Evolutionary conservation across 2,113 vertebrate species (phyloP).

Genomic region (Circaetus gallicus): DNA sequence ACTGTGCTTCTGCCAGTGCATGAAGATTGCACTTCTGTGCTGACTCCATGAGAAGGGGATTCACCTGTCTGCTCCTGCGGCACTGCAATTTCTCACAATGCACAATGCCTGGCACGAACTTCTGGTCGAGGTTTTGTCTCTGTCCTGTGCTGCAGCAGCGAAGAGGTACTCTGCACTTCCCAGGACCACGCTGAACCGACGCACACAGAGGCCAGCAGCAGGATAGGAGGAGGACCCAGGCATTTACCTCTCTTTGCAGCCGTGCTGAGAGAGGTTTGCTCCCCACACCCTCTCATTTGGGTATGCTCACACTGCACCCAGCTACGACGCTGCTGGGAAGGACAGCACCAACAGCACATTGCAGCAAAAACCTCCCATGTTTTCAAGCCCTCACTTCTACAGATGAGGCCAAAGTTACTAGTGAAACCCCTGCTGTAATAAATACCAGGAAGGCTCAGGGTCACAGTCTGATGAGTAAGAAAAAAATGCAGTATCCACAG

Average conservation of each 20-base stretch:
- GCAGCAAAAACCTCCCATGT: not conserved
- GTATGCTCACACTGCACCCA: not conserved
- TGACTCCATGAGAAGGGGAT: not conserved
- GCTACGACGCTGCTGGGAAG: rapidly evolving
- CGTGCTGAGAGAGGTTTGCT: not conserved
- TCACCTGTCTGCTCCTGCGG: not conserved
- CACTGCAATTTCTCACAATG: rapidly evolving
- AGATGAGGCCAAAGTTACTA: not conserved
- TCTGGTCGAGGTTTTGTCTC: not conserved
- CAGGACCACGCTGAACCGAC: rapidly evolving
- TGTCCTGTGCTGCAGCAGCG: not conserved
- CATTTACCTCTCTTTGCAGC: not conserved
- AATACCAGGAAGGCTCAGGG: not conserved
- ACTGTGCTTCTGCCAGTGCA: not conserved
- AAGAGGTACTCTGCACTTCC: not conserved
- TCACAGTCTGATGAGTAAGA: not conserved
- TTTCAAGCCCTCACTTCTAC: not conserved
- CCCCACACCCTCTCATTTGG: rapidly evolving
- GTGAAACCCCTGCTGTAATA: not conserved
- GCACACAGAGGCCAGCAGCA: not conserved
- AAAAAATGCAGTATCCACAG: not conserved
- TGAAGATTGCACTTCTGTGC: not conserved
- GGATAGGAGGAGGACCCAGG: not conserved
- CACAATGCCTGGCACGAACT: rapidly evolving
- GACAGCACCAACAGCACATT: rapidly evolving